Evolutionary conservation across 2,888 invertebrate species (phyloP), one percentile per base, ranked within the genome.

Genomic region (Halictus ligatus): DNA sequence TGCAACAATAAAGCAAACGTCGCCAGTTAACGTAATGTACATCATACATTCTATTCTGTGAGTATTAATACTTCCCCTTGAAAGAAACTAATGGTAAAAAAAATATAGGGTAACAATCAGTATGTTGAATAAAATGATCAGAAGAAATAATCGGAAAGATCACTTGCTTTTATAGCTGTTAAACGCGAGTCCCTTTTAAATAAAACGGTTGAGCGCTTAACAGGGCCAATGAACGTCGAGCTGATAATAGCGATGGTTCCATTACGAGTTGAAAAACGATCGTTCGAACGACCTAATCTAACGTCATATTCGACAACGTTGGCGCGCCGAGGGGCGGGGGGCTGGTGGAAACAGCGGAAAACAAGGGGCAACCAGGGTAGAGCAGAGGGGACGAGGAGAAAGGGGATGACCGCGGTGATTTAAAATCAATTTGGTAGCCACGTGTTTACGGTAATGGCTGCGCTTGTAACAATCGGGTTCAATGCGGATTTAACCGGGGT

Each of bases 381-480:
- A 2, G 1, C 0, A 10, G n/a, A 8, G 1, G 21, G 54, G n/a
- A 1, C 21, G 21, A 54, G 54, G 54, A n/a, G 73, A 48, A 25
- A 29, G 46, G 29, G 64, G 78, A 12, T 7, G 50, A 69, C 76
- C 74, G 71, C 76, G 79, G 75, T 83, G 86, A 88, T 90, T 91
- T 89, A 87, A 87, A 89, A 92, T 91, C 86, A 88, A 90, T 91
- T 91, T 88, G 84, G 87, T 75, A 79, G 85, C 78, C 78, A 72
- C 89, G 84, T 88, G 89, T 91, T 91, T 90, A 89, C 89, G 91
- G 86, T 91, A 91, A 90, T 89, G 87, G 89, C 83, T 73, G 72
- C 54, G 84, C 84, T 83, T 82, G 87, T 87, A 85, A 87, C 84
- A 75, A 71, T 67, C 80, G 81, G 83, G 78, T 84, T 89, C 84